Percentiles rank a stretch among this genome's conserved stretches.
Conservation (phyloP, 2,888 invertebrate genomes). For the Encarsia formosa region DNA sequence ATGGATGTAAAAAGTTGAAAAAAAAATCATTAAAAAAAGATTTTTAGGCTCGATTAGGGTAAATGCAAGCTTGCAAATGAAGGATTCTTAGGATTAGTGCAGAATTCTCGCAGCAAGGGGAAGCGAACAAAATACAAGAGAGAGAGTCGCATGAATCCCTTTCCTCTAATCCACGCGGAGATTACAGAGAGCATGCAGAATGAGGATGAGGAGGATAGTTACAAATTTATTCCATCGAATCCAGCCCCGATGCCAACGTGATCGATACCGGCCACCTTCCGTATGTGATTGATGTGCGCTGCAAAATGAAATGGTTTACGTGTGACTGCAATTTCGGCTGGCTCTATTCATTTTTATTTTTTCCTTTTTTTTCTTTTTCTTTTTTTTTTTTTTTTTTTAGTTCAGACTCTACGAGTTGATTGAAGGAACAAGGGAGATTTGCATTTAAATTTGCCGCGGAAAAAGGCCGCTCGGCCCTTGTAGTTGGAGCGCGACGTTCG, state of each 20-base stretch:
- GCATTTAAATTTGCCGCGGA: slow-evolving; percentile 16
- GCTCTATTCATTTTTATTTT: not conserved
- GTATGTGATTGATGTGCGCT: slow-evolving; percentile 82
- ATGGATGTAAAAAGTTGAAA: too few relatives aligned
- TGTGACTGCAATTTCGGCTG: slow-evolving; percentile 13
- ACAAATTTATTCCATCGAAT: slow-evolving; percentile 71
- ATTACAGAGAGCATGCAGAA: not conserved
- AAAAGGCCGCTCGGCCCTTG: too few relatives aligned
- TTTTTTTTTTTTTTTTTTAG: not conserved
- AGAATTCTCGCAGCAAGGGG: too few relatives aligned
- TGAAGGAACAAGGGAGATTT: slow-evolving; percentile 19
- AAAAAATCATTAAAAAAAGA: too few relatives aligned
- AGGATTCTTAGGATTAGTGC: too few relatives aligned
- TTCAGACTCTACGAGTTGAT: slow-evolving; percentile 1
- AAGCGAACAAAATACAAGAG: too few relatives aligned
- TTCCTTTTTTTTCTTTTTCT: not conserved
- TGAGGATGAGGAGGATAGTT: slow-evolving; percentile 39
- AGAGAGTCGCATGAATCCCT: too few relatives aligned
- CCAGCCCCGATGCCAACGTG: slow-evolving; percentile 86
- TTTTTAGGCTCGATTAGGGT: too few relatives aligned
- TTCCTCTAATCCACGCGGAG: too few relatives aligned
- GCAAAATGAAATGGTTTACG: slow-evolving; percentile 34
- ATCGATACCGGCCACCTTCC: slow-evolving; percentile 76
- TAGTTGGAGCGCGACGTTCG: too few relatives aligned
- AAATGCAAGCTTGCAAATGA: too few relatives aligned